phyloP scores from a whole-genome alignment of 2,888 invertebrate species.

The Clitarchus hookeri region DNA sequence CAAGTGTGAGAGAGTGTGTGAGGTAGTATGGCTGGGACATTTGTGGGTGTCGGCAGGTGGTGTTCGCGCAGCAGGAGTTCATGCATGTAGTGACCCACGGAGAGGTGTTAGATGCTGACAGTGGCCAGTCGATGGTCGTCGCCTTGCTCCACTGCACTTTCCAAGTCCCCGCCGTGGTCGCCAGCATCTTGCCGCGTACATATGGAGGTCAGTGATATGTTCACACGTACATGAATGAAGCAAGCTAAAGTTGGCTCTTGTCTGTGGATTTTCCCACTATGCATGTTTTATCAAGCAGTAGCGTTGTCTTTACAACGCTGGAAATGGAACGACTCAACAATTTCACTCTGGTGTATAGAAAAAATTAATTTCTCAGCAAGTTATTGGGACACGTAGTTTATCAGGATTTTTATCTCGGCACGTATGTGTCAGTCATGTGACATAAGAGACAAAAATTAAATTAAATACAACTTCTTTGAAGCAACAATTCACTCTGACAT shows the following conservation, averaged over 20 bases:
- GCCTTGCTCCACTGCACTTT: slow-evolving; percentile 77
- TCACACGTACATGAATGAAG: background rate
- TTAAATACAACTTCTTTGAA: too few relatives aligned
- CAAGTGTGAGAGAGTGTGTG: too few relatives aligned
- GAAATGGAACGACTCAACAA: too few relatives aligned
- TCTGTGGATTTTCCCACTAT: background rate
- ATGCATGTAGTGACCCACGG: slow-evolving; percentile 72
- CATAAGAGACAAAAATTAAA: too few relatives aligned
- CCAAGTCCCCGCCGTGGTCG: slow-evolving; percentile 57
- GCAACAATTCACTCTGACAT: too few relatives aligned
- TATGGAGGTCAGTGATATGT: slow-evolving; percentile 62
- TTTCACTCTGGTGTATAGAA: too few relatives aligned
- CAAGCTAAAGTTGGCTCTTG: background rate
- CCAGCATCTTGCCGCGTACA: slow-evolving; percentile 64
- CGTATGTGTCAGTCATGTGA: too few relatives aligned
- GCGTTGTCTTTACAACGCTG: background rate
- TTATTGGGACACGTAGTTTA: too few relatives aligned
- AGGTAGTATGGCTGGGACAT: too few relatives aligned
- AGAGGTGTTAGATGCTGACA: slow-evolving; percentile 64
- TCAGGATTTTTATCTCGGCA: too few relatives aligned
- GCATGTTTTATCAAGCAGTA: background rate
- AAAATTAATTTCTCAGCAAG: too few relatives aligned
- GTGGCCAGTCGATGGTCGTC: slow-evolving; percentile 63
- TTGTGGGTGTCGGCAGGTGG: slow-evolving; percentile 51
- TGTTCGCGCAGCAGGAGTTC: slow-evolving; percentile 56